Percentiles rank a stretch among this genome's conserved stretches.
phyloP scores from a whole-genome alignment of 2,797 vertebrate genomes.

The Oreonectes daqikongensis region DNA sequence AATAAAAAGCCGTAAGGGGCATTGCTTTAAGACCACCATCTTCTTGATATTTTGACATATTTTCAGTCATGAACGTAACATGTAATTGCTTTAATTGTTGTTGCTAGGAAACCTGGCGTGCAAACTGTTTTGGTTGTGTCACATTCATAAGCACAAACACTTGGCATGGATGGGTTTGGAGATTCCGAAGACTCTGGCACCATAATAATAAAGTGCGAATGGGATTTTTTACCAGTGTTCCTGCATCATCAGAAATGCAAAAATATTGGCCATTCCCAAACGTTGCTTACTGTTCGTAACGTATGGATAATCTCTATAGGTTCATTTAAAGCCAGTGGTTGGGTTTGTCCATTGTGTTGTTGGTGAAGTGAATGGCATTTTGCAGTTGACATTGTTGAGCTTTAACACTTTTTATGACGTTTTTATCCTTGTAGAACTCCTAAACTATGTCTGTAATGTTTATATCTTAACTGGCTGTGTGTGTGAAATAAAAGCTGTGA shows the following conservation, averaged over 20 bases:
- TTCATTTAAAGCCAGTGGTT: no score
- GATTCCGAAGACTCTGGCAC: slow-evolving; percentile 35
- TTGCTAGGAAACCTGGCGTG: slow-evolving; percentile 57
- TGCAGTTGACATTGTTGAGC: no score
- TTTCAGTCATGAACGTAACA: slow-evolving; percentile 2
- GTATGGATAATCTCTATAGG: no score
- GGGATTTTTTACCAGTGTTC: neutral
- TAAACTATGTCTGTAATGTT: no score
- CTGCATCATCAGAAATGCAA: neutral
- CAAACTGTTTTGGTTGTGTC: slow-evolving; percentile 41
- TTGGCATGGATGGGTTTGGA: slow-evolving; percentile 16
- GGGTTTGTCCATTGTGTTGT: no score
- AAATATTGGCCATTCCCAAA: no score
- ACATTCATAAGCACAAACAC: slow-evolving; percentile 35
- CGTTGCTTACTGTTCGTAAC: neutral
- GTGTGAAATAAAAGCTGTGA: no score
- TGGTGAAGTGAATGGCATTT: no score
- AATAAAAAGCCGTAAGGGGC: slow-evolving; percentile 40
- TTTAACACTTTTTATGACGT: no score
- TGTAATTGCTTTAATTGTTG: slow-evolving; percentile 39
- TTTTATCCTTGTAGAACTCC: no score
- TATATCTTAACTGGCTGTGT: no score
- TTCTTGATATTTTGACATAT: slow-evolving; percentile 1
- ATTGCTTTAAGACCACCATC: slow-evolving; percentile 16
- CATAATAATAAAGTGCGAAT: neutral